Conservation (phyloP, 2,113 vertebrate genomes). For the Solea senegalensis region DNA sequence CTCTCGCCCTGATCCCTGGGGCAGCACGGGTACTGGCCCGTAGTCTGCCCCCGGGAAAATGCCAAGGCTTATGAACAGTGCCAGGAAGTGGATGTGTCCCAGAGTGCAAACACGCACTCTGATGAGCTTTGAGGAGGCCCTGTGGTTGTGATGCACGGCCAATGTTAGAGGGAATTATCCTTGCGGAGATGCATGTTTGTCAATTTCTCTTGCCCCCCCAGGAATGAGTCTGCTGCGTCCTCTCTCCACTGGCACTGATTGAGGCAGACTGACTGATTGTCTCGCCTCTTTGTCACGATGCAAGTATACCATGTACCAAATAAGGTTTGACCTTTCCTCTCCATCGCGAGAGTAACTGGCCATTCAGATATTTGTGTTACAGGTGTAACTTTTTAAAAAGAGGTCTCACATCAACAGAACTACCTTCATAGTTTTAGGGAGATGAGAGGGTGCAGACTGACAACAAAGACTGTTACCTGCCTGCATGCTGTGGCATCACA, state of each 20-base stretch:
- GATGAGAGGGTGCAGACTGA: constrained; percentile 16
- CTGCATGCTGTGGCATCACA: constrained; percentile 44
- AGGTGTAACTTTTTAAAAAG: too few species aligned
- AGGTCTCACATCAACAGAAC: not conserved
- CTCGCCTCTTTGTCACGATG: too few species aligned
- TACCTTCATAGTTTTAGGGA: constrained; percentile 24
- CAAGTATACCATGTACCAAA: too few species aligned
- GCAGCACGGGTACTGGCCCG: constrained; percentile 50
- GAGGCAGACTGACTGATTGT: not conserved
- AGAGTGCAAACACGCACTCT: constrained; percentile 15
- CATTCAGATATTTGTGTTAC: constrained; percentile 1
- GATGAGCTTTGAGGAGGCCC: constrained; percentile 40
- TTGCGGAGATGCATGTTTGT: constrained; percentile 32
- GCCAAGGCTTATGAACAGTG: constrained; percentile 50
- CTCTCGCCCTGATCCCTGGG: constrained; percentile 72
- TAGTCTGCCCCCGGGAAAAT: constrained; percentile 52
- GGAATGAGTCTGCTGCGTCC: constrained; percentile 24
- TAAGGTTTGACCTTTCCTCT: too few species aligned
- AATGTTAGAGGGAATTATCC: constrained; percentile 27
- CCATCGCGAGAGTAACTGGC: too few species aligned
- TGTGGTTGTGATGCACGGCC: constrained; percentile 37
- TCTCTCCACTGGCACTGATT: constrained; percentile 1
- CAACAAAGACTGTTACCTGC: constrained; percentile 32
- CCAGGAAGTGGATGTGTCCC: constrained; percentile 51
- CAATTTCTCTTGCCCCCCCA: constrained; percentile 30